Base-by-base conservation (phyloP, 2,113 vertebrate genomes). In the Smithornis capensis region DNA sequence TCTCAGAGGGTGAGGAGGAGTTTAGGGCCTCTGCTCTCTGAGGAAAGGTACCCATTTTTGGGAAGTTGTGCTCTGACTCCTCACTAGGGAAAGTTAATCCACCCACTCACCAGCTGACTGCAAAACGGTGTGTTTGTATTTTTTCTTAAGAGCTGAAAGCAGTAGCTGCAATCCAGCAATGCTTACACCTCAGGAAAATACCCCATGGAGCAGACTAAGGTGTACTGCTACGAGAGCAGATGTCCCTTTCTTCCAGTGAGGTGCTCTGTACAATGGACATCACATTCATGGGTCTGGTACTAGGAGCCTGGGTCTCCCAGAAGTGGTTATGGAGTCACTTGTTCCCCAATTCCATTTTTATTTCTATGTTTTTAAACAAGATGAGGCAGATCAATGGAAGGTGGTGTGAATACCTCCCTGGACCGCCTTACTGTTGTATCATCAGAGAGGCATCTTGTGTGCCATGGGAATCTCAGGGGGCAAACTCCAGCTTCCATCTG, bases 21-120 rank as follows among this genome's bases (percentile, higher is more conserved):
- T 60, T 65, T 55, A 63, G 44, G 27, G 52, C 28, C 19, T 45
- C 38, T 81, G 31, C 7, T 56, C 15, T 65, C 18, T 1, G 14
- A 19, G 21, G 6, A 69, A 42, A 80, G 12, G 16, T 3, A 4
- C 9, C 6, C 18, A 5, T 88, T 95, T 95, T 73, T 49, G 71
- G 55, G 70, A 65, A 35, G 21, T 15, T 27, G 6, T 23, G 23
- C 59, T 80, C 42, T 74, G 35, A 25, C 14, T 93, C 21, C 24
- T 33, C 19, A 4, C 55, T 74, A n/a, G 21, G 37, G 14, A 69
- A 19, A 69, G 22, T 62, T 74, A 77, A 49, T 37, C 16, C 64
- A 70, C 82, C 50, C 85, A 86, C 79, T 88, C 68, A 59, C 24
- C 76, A 90, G 56, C 60, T 91, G 93, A 38, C 42, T 90, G 55